These are phyloP conservation scores for Condylura cristata DNA, from an alignment of 2,113 vertebrate genomes.

Conservation along the genomic window DNA sequence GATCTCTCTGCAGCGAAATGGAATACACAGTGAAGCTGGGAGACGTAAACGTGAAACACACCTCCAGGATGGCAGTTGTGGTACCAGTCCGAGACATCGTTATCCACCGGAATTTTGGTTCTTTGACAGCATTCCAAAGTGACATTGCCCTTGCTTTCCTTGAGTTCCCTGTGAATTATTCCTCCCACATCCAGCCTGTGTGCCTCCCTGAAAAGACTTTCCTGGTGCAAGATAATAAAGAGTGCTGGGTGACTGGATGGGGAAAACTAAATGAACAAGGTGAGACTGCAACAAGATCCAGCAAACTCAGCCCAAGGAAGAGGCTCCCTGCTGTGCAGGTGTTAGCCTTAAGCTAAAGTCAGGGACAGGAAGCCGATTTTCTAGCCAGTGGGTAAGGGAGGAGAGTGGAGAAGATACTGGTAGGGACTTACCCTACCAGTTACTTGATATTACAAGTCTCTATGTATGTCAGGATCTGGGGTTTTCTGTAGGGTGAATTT, in stretches of 20 bases:
- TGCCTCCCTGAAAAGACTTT: slow-evolving; percentile 64
- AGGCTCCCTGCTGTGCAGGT: not conserved
- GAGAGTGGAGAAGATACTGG: not conserved
- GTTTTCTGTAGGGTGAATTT: not conserved
- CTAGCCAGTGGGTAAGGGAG: not conserved
- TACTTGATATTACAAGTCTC: not conserved
- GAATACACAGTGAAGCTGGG: slow-evolving; percentile 50
- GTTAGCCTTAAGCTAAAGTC: not conserved
- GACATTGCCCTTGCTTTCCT: slow-evolving; percentile 71
- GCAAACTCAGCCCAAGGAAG: not conserved
- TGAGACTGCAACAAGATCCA: slow-evolving; percentile 4
- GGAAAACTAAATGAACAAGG: not conserved
- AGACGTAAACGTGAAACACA: accelerated
- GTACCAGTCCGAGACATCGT: slow-evolving; percentile 62
- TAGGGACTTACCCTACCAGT: not conserved
- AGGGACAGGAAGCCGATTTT: not conserved
- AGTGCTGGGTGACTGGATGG: slow-evolving; percentile 78
- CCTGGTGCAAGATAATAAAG: not conserved
- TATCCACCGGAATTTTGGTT: not conserved
- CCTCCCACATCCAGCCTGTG: slow-evolving; percentile 45
- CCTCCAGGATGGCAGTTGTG: accelerated
- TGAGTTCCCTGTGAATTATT: slow-evolving; percentile 59
- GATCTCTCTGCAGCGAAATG: not conserved
- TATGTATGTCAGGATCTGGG: not conserved
- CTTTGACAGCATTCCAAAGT: accelerated